Percentiles rank a stretch among this genome's conserved stretches.
These are phyloP conservation scores for Drosophila melanogaster DNA, from an alignment of 1,140 invertebrate genomes.

Conservation along the genomic window Release_6_plus_ISO1_MT NT_037436.4:17536501-17537000, in stretches of 20 bases:
- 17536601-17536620: background rate
- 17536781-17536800: background rate
- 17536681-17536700: conserved; percentile 54
- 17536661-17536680: conserved; percentile 45
- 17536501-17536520: conserved; percentile 5
- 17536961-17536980: conserved; percentile 10
- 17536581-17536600: conserved; percentile 10
- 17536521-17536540: conserved; percentile 11
- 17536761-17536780: conserved; percentile 38
- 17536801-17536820: conserved; percentile 12
- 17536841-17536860: conserved; percentile 39
- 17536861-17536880: conserved; percentile 23
- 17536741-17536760: conserved; percentile 12
- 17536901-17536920: conserved; percentile 18
- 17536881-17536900: conserved; percentile 16
- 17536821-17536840: conserved; percentile 18
- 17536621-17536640: conserved; percentile 8
- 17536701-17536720: conserved; percentile 70
- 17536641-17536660: conserved; percentile 39
- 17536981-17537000: conserved; percentile 6
- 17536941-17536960: background rate
- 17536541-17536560: conserved; percentile 16
- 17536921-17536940: conserved; percentile 21
- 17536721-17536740: conserved; percentile 22
- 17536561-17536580: conserved; percentile 37